Percentiles rank a stretch among this genome's conserved stretches.
Conservation (phyloP, 1,140 invertebrate genomes). For the Drosophila grimshawi region DNA sequence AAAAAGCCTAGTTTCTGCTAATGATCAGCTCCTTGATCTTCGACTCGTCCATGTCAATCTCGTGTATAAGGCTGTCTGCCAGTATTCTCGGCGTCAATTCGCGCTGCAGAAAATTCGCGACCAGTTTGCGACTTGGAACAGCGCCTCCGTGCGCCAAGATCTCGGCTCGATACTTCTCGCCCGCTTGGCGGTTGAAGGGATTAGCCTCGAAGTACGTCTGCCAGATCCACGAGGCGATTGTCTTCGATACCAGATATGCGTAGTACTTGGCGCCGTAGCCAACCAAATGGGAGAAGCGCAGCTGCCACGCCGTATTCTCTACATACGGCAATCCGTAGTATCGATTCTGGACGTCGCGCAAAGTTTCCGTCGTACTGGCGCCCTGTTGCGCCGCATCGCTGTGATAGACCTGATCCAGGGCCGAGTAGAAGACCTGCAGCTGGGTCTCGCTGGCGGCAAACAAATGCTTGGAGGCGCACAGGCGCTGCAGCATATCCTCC, state of each 20-base stretch:
- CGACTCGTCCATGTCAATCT: constrained; percentile 86
- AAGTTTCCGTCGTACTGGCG: constrained; percentile 90
- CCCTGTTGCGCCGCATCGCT: constrained; percentile 85
- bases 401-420: constrained; percentile 96
- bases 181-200: constrained; percentile 91
- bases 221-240: constrained; percentile 97
- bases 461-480: constrained; percentile 93
- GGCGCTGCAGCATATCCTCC: constrained; percentile 89
- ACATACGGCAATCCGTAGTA: constrained; percentile 96
- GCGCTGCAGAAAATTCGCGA: constrained; percentile 90
- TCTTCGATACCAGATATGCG: constrained; percentile 97
- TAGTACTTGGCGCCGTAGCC: constrained; percentile 99
- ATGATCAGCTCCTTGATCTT: constrained; percentile 80
- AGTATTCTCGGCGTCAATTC: constrained; percentile 88
- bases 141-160: constrained; percentile 96
- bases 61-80: constrained; percentile 86
- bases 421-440: constrained; percentile 94
- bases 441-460: constrained; percentile 96
- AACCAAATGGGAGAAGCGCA: constrained; percentile 97
- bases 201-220: constrained; percentile 93
- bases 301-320: constrained; percentile 97
- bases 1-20: constrained; percentile 41
- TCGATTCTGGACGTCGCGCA: constrained; percentile 91
- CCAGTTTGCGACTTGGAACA: constrained; percentile 89
- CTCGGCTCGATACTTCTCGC: constrained; percentile 91